Conservation (phyloP, 2,888 invertebrate genomes). For the Neoascia interrupta region DNA sequence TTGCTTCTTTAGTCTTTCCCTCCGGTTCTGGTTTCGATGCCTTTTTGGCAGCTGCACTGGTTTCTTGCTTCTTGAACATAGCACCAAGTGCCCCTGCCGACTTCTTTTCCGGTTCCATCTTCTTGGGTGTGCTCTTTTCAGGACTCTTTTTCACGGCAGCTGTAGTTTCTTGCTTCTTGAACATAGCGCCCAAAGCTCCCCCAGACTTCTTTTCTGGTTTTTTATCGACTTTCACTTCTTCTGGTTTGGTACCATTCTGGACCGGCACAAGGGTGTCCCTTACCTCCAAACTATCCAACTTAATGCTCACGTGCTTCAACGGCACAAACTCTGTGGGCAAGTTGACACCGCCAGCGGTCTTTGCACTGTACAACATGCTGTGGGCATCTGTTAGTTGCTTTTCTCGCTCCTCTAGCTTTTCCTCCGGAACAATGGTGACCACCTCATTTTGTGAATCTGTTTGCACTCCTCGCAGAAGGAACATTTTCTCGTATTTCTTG, state of each 20-base stretch:
- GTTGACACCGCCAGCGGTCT: constrained; percentile 76
- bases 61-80: constrained; percentile 52
- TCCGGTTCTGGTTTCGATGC: constrained; percentile 58
- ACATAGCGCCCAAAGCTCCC: constrained; percentile 27
- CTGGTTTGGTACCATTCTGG: constrained; percentile 24
- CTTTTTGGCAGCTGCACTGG: constrained; percentile 30
- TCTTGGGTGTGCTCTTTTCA: constrained; percentile 27
- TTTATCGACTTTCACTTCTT: constrained; percentile 14
- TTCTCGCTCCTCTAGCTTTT: constrained; percentile 73
- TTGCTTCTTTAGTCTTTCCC: constrained; percentile 17
- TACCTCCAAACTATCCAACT: constrained; percentile 70
- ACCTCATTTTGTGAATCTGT: constrained; percentile 71
- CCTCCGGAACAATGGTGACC: constrained; percentile 74
- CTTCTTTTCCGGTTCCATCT: constrained; percentile 16
- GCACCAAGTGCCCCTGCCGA: constrained; percentile 19
- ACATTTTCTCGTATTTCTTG: constrained; percentile 74
- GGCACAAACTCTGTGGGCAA: constrained; percentile 74
- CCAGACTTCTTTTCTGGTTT: constrained; percentile 29
- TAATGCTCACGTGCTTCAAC: constrained; percentile 71
- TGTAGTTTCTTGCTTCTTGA: constrained; percentile 49
- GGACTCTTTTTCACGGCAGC: constrained; percentile 40
- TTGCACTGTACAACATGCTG: constrained; percentile 75
- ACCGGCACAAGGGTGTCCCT: not conserved
- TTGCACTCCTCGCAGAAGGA: constrained; percentile 53
- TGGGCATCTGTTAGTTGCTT: constrained; percentile 72